phyloP scores from a whole-genome alignment of 2,888 invertebrate species.

The Cataglyphis altisquamis region DNA sequence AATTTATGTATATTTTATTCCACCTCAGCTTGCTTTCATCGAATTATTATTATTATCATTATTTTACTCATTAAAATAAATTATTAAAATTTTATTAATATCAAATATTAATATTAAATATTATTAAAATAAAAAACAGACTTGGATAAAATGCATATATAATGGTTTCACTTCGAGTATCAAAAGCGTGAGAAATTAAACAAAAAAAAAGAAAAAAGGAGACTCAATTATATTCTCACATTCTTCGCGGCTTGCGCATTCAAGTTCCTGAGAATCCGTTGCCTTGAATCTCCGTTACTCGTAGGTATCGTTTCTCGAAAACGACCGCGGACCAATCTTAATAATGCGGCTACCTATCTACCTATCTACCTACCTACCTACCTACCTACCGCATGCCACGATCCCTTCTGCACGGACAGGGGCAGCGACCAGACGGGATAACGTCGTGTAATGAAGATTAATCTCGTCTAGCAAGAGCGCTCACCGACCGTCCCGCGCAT shows the following conservation, averaged over 20 bases:
- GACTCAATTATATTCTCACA: neutral
- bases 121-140: neutral
- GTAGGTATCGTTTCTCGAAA: conserved; percentile 38
- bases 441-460: conserved; percentile 84
- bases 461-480: conserved; percentile 74
- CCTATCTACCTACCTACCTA: conserved; percentile 63
- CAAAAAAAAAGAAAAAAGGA: neutral
- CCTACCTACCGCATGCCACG: conserved; percentile 45
- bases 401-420: conserved; percentile 47
- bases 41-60: neutral
- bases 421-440: conserved; percentile 72
- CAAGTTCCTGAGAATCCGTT: neutral
- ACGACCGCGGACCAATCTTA: conserved; percentile 52
- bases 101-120: no score
- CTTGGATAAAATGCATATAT: neutral
- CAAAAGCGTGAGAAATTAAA: neutral
- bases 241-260: conserved; percentile 40
- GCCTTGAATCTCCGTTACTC: conserved; percentile 22
- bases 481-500: conserved; percentile 70
- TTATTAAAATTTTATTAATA: no score
- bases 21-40: neutral
- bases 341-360: conserved; percentile 64
- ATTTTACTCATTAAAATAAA: neutral
- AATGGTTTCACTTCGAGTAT: neutral
- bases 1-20: neutral